Evolutionary conservation across 2,113 vertebrate genomes (phyloP), one percentile per base, ranked within the genome.

Genomic region (Stegastes partitus): DNA sequence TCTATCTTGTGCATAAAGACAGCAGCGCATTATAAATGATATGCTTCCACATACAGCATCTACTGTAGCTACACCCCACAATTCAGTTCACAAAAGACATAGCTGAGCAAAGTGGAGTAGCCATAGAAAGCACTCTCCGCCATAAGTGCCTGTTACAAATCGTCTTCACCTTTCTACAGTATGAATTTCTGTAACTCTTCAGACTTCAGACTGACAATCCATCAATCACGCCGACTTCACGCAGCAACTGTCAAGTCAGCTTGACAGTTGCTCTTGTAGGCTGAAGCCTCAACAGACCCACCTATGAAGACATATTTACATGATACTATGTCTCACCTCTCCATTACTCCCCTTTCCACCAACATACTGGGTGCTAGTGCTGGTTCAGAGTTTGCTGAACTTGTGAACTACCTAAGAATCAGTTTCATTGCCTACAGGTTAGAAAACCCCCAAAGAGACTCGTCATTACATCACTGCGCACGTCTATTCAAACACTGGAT

Each of bases 21-120:
- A 57, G 67, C 25, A 12, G 39, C 12, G 39, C 42, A 69, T 56
- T 72, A 66, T 61, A 69, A 80, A 85, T 61, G 5, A 63, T 58
- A 19, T 6, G 19, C 44, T 16, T 54, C 4, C 37, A 44, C 25
- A 68, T 37, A 54, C 25, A 68, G 22, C 45, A 31, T 56, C 37
- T 26, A 31, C 58, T 66, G 22, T 53, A 26, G n/a, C 68, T 21
- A 76, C 53, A 19, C n/a, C 66, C 21, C 2, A 14, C 37, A 68
- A 62, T 44, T 59, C 56, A 63, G 70, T 69, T 79, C 61, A 72
- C 47, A 61, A n/a, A 1, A 49, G 31, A 62, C 22, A 74, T 9
- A 19, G 34, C 10, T 56, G 47, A 58, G 62, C 66, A 87, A 83
- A 63, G 44, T 50, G 68, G 16, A 66, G 47, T n/a, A 54, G 28